phyloP scores from a whole-genome alignment of 2,797 vertebrate genomes.

The Scomberomorus guttatus region DNA sequence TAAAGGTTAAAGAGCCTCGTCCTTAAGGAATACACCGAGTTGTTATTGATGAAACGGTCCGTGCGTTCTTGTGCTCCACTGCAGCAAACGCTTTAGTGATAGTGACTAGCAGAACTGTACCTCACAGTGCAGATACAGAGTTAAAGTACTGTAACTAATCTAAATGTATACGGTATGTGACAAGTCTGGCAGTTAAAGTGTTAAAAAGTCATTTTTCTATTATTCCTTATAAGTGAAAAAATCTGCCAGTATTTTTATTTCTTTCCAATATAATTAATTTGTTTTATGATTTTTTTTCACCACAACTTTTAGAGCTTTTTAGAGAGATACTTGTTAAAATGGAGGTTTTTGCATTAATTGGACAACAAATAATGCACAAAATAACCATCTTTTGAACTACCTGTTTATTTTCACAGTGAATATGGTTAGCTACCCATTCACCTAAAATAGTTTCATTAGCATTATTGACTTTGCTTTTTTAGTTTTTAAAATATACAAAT shows the following conservation, averaged over 20 bases:
- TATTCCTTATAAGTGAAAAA: background rate
- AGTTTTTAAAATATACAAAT: background rate
- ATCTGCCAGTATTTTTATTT: background rate
- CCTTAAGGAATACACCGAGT: conserved; percentile 9
- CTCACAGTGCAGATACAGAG: background rate
- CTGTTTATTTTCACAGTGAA: background rate
- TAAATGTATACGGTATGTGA: background rate
- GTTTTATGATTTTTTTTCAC: background rate
- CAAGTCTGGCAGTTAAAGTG: background rate
- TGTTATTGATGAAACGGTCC: conserved; percentile 27
- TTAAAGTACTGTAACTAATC: background rate
- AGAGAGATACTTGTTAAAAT: background rate
- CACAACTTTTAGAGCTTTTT: background rate
- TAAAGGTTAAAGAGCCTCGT: conserved; percentile 40
- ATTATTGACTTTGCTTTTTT: background rate
- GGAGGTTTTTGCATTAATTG: too few species aligned
- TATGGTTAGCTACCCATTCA: background rate
- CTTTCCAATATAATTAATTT: background rate
- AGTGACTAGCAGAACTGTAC: background rate
- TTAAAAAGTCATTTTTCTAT: background rate
- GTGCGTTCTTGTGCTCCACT: background rate
- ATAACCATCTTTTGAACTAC: background rate
- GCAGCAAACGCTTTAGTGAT: background rate
- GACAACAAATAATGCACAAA: too few species aligned
- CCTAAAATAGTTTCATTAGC: background rate